phyloP scores from a whole-genome alignment of 1,140 invertebrate species.

The Zaprionus camerounensis region DNA sequence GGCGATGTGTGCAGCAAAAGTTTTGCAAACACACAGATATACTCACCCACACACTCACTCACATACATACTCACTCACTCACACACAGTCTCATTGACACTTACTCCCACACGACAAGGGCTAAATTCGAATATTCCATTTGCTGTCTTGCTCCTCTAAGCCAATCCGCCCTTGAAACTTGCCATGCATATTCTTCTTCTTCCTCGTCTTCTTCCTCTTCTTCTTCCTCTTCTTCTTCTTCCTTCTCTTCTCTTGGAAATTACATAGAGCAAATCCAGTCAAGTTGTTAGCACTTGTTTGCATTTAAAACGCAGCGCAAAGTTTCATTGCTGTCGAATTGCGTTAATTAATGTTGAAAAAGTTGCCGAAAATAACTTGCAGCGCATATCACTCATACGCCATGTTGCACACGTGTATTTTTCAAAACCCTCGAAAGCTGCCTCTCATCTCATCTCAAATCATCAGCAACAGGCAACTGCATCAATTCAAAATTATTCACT shows the following conservation, averaged over 20 bases:
- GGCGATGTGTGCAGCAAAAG: conserved; percentile 65
- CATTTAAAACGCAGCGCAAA: conserved; percentile 40
- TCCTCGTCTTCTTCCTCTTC: background rate
- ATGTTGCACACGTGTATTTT: conserved; percentile 37
- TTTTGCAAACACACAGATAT: conserved; percentile 36
- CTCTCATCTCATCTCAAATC: conserved; percentile 61
- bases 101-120: conserved; percentile 19
- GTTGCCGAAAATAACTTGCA: conserved; percentile 44
- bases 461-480: conserved; percentile 21
- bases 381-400: conserved; percentile 61
- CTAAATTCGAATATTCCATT: background rate
- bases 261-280: conserved; percentile 52
- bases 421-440: background rate
- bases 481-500: conserved; percentile 50
- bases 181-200: conserved; percentile 26
- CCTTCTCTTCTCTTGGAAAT: conserved; percentile 49
- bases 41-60: conserved; percentile 19
- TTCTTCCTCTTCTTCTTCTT: conserved; percentile 20
- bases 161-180: background rate
- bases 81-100: conserved; percentile 6
- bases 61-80: conserved; percentile 4
- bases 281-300: conserved; percentile 63
- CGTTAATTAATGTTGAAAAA: conserved; percentile 73
- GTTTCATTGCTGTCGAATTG: conserved; percentile 50
- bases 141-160: background rate